Evolutionary conservation across 2,113 vertebrate species (phyloP), one percentile per base, ranked within the genome.

Genomic region (Podiceps cristatus): DNA sequence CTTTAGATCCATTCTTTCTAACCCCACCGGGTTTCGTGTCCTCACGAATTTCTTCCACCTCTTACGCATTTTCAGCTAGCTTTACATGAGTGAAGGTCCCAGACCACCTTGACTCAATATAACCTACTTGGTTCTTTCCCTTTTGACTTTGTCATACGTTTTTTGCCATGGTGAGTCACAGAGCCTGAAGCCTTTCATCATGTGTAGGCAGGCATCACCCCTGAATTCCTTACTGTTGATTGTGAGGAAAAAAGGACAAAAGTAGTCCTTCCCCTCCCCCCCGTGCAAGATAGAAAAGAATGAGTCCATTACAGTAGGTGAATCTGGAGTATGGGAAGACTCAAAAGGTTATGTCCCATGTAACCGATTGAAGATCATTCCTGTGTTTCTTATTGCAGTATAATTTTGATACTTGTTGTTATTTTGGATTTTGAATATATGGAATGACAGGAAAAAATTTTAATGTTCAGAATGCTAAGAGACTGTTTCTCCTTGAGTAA

Each of bases 121-220:
- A 82, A 68, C 33, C 18, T 49, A 22, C 40, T 15, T 24, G 9
- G 45, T 40, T 56, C 14, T 78, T 93, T 91, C 37, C 56, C 13
- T 63, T 85, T 47, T 49, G 52, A 63, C 33, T 75, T 29, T 25
- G 31, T 63, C 24, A 18, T 25, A 25, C 24, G 7, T 56, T 77
- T 77, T 89, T 40, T 19, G 24, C 29, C 62, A 3, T 0, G 7
- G 47, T 29, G 29, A 91, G 80, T 40, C 73, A 45, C 63, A 72
- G 50, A 69, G 14, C 58, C 50, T 45, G 33, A 74, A 73, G 59
- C 8, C 35, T 91, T 95, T 75, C 56, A 52, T 60, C 37, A 40
- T 0, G 0, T 25, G 19, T 5, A 4, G 50, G 20, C 60, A 90
- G 52, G 20, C 24, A 83, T 60, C 12, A 60, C n/a, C 23, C 62